phyloP scores from a whole-genome alignment of 2,888 invertebrate species.

The Subacronicta megacephala region DNA sequence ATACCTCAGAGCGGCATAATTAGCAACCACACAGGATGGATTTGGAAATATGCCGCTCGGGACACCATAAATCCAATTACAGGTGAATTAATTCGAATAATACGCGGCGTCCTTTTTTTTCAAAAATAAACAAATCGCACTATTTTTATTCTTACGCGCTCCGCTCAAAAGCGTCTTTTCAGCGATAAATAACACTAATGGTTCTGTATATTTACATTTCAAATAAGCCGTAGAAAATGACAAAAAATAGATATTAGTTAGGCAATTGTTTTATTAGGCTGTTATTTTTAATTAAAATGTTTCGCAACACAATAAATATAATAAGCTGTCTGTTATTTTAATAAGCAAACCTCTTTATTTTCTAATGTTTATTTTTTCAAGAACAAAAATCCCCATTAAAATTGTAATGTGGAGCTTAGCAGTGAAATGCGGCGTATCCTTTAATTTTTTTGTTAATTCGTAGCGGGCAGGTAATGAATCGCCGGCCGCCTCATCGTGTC shows the following conservation, averaged over 20 bases:
- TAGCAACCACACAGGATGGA: conserved; percentile 75
- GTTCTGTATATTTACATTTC: conserved; percentile 49
- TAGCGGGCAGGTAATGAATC: conserved; percentile 80
- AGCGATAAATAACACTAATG: conserved; percentile 58
- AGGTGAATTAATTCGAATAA: conserved; percentile 80
- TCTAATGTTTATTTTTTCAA: conserved; percentile 30
- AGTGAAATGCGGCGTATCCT: conserved; percentile 68
- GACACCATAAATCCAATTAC: conserved; percentile 83
- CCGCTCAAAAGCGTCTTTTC: conserved; percentile 55
- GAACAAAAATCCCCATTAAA: conserved; percentile 47
- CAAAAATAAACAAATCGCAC: conserved; percentile 56
- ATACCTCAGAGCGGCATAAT: conserved; percentile 76
- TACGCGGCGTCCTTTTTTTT: conserved; percentile 56
- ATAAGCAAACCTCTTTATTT: conserved; percentile 8
- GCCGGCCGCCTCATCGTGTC: conserved; percentile 69
- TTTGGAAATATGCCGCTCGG: conserved; percentile 69
- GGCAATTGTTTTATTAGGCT: conserved; percentile 21
- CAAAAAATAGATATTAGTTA: conserved; percentile 7
- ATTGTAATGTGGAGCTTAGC: conserved; percentile 56
- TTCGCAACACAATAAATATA: conserved; percentile 12
- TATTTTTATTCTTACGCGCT: conserved; percentile 50
- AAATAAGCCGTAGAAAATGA: conserved; percentile 24
- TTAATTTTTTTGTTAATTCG: conserved; percentile 71
- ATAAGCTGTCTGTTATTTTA: conserved; percentile 15
- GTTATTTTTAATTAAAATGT: conserved; percentile 24